A percentile compares a stretch with the other conserved stretches of the same genome.
Conservation (phyloP, 1,140 invertebrate genomes). For the Kradibia gibbosae region DNA sequence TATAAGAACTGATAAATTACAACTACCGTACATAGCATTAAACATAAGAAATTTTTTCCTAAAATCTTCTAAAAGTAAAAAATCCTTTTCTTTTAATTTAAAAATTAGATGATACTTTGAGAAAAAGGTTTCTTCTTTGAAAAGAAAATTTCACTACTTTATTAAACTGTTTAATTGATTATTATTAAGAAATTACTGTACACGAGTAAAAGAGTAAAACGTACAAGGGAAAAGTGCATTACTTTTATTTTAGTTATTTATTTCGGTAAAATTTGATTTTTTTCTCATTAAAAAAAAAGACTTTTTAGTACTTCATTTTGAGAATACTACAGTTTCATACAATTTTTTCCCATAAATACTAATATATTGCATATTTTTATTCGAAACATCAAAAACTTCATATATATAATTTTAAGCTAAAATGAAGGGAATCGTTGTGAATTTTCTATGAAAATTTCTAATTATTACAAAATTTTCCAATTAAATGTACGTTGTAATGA, state of each 20-base stretch:
- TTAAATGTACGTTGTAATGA: neutral
- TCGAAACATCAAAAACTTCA: neutral
- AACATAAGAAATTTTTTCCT: neutral
- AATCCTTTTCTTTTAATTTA: neutral
- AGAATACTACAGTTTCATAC: neutral
- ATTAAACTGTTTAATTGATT: neutral
- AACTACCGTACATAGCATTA: neutral
- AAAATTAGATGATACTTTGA: neutral
- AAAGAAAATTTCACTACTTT: neutral
- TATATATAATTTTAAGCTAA: neutral
- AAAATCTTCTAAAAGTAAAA: neutral
- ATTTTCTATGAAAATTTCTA: neutral
- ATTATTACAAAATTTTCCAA: constrained; percentile 15
- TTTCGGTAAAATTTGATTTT: neutral
- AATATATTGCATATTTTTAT: neutral
- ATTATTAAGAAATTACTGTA: neutral
- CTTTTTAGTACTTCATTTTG: neutral
- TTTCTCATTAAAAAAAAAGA: neutral
- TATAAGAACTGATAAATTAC: no score
- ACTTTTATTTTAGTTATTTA: neutral
- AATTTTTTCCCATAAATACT: no score
- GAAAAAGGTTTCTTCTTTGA: neutral
- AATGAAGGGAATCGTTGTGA: neutral
- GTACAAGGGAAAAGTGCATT: neutral
- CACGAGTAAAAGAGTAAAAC: neutral